Evolutionary conservation across 2,888 invertebrate genomes (phyloP).

Genomic region (Macrosoma leucophasiata): DNA sequence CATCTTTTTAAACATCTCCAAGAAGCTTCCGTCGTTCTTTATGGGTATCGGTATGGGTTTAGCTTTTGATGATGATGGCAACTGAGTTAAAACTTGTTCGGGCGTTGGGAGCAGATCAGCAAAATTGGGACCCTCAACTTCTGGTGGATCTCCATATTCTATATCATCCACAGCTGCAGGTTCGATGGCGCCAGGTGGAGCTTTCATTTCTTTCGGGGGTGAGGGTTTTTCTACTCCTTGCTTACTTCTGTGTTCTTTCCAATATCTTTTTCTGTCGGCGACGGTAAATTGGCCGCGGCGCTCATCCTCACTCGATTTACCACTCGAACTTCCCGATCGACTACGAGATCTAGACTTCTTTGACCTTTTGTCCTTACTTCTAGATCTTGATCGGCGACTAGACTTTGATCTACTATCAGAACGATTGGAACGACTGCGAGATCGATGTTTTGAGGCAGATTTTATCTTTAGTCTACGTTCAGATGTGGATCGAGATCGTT

Average conservation of each 20-base stretch:
- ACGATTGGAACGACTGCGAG: conserved; percentile 40
- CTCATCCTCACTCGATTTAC: conserved; percentile 54
- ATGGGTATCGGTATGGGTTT: conserved; percentile 79
- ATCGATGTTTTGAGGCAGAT: conserved; percentile 39
- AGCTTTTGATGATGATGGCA: conserved; percentile 58
- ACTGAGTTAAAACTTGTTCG: conserved; percentile 41
- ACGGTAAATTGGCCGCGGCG: conserved; percentile 67
- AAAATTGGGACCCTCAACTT: conserved; percentile 64
- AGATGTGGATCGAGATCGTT: conserved; percentile 35
- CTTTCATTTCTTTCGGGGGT: conserved; percentile 54
- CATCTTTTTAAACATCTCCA: conserved; percentile 95
- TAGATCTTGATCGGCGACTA: conserved; percentile 27
- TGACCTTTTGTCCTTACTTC: conserved; percentile 36
- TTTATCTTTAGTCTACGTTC: conserved; percentile 35
- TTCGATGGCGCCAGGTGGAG: conserved; percentile 60
- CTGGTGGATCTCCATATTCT: conserved; percentile 63
- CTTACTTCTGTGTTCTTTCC: conserved; percentile 56
- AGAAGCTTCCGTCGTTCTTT: conserved; percentile 92
- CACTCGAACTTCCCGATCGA: conserved; percentile 38
- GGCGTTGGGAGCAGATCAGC: conserved; percentile 49
- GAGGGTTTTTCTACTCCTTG: conserved; percentile 48
- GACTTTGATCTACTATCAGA: conserved; percentile 31
- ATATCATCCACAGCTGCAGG: conserved; percentile 50
- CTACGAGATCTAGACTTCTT: conserved; percentile 47
- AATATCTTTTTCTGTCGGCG: conserved; percentile 61